Evolutionary conservation across 92 coral and sea anemone genomes (phyloP).

Genomic region (Porites cylindrica): DNA sequence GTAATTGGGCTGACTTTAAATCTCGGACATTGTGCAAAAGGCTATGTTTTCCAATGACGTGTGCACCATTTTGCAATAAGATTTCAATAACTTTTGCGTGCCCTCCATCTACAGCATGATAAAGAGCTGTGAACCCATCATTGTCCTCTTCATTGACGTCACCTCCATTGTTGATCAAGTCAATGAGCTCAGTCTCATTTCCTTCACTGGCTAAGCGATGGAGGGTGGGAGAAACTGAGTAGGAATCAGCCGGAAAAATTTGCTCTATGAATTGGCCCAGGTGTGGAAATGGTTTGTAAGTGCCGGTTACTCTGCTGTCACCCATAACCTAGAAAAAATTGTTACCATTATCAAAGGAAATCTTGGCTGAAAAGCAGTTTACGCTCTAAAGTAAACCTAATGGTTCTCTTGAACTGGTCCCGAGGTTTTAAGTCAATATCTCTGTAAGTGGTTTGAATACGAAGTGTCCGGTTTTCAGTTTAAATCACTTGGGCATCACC

Average conservation of each 20-base stretch:
- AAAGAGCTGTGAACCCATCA: slow-evolving; percentile 37
- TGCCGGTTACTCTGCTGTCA: slow-evolving; percentile 26
- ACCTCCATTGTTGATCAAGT: slow-evolving; percentile 21
- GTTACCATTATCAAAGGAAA: slow-evolving; percentile 8
- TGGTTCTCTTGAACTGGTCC: slow-evolving; percentile 1
- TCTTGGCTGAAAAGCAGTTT: not conserved
- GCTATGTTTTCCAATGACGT: slow-evolving; percentile 23
- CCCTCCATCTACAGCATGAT: slow-evolving; percentile 34
- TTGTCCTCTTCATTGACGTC: slow-evolving; percentile 51
- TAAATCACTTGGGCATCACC: slow-evolving; percentile 3
- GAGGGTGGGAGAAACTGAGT: slow-evolving; percentile 25
- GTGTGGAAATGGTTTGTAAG: slow-evolving; percentile 29
- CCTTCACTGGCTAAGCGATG: slow-evolving; percentile 51
- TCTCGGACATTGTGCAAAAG: slow-evolving; percentile 41
- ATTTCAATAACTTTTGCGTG: slow-evolving; percentile 26
- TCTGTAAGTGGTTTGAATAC: slow-evolving; percentile 10
- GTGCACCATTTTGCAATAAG: slow-evolving; percentile 42
- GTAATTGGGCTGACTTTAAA: slow-evolving; percentile 35
- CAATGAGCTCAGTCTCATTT: slow-evolving; percentile 23
- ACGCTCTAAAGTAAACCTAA: not conserved
- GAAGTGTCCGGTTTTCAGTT: slow-evolving; percentile 1
- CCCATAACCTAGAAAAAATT: slow-evolving; percentile 24
- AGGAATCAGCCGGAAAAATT: slow-evolving; percentile 8
- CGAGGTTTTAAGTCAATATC: not conserved
- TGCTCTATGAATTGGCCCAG: slow-evolving; percentile 42